These are phyloP conservation scores for Troides oblongomaculatus DNA, from an alignment of 2,888 invertebrate genomes.

Conservation along the genomic window DNA sequence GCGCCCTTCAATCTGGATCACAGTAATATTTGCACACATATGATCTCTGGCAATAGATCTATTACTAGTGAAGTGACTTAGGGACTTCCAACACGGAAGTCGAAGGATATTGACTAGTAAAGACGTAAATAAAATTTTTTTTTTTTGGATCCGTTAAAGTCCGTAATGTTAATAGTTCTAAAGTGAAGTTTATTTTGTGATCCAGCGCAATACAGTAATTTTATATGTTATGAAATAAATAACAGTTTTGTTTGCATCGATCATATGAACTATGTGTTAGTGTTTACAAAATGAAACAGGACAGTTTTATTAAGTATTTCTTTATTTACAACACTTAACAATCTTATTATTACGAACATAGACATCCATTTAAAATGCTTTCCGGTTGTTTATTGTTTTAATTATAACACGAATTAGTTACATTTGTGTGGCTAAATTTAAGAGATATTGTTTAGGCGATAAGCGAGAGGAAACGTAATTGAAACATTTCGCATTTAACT, in stretches of 20 bases:
- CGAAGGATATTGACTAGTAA: no score
- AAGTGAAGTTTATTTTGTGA: no score
- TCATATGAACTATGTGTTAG: not conserved
- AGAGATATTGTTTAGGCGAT: not conserved
- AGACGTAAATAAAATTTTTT: no score
- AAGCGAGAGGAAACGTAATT: not conserved
- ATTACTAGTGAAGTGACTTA: no score
- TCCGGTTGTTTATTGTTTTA: constrained; percentile 34
- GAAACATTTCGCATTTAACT: not conserved
- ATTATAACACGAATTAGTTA: constrained; percentile 5
- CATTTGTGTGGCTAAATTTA: not conserved
- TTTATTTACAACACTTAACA: constrained; percentile 62
- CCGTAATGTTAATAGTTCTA: no score
- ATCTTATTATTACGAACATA: constrained; percentile 44
- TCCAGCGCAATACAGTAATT: no score
- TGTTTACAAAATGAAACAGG: not conserved
- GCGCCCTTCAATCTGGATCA: no score
- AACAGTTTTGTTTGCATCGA: not conserved
- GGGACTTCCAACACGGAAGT: no score
- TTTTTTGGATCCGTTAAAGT: no score
- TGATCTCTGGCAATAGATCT: no score
- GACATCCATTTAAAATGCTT: constrained; percentile 42
- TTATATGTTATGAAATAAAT: no score
- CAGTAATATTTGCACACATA: no score
- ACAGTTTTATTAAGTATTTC: constrained; percentile 40